Evolutionary conservation across 2,797 vertebrate genomes (phyloP).

Genomic region (Xenentodon cancila): DNA sequence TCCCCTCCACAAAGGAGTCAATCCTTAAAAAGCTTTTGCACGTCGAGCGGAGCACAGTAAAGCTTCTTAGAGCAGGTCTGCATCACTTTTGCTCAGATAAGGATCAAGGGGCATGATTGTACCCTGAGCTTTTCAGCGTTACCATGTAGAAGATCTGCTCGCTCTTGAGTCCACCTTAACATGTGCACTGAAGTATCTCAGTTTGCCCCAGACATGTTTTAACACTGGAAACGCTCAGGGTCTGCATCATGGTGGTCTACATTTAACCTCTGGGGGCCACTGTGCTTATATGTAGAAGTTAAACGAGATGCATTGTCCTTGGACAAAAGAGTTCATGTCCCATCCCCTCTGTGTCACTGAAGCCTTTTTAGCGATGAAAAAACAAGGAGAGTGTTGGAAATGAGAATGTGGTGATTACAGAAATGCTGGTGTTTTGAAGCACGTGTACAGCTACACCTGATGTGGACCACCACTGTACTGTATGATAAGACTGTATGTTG

Average conservation of each 20-base stretch:
- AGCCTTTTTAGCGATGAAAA: conserved; percentile 72
- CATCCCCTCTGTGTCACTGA: conserved; percentile 28
- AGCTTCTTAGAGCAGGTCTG: conserved; percentile 56
- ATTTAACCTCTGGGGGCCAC: conserved; percentile 57
- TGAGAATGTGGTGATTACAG: conserved; percentile 76
- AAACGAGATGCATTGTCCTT: conserved; percentile 66
- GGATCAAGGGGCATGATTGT: conserved; percentile 64
- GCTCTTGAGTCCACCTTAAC: conserved; percentile 53
- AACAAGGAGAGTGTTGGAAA: conserved; percentile 76
- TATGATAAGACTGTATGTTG: not conserved
- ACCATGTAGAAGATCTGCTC: conserved; percentile 52
- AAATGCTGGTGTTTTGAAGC: conserved; percentile 54
- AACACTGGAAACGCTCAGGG: conserved; percentile 59
- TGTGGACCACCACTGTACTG: conserved; percentile 48
- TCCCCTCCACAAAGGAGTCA: conserved; percentile 60
- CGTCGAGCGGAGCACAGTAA: conserved; percentile 59
- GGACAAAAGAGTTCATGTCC: conserved; percentile 32
- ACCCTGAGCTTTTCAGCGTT: conserved; percentile 49
- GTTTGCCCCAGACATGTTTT: conserved; percentile 69
- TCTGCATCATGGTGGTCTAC: conserved; percentile 68
- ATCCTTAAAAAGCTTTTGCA: conserved; percentile 76
- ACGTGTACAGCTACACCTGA: conserved; percentile 76
- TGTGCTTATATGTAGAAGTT: conserved; percentile 45
- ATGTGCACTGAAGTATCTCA: conserved; percentile 45
- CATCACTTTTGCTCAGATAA: conserved; percentile 71